Conservation (phyloP, 2,113 vertebrate species). For the Ahaetulla prasina region DNA sequence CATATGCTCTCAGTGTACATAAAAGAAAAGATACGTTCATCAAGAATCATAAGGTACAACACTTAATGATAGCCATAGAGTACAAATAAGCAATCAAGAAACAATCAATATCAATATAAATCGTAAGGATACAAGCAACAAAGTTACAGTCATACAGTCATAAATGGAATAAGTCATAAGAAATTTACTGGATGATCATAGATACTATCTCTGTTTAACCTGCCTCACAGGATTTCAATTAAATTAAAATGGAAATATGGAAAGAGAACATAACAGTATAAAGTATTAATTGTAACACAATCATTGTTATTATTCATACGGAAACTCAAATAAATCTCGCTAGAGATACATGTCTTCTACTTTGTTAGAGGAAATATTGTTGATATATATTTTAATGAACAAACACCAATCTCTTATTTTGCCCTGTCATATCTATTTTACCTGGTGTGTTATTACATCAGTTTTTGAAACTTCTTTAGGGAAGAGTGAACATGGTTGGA, state of each 20-base stretch:
- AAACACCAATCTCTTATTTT: rapidly evolving
- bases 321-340: not conserved
- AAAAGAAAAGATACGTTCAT: no score
- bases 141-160: no score
- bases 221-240: not conserved
- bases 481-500: constrained; percentile 54
- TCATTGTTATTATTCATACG: not conserved
- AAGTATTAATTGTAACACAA: not conserved
- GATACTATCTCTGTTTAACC: not conserved
- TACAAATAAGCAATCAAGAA: no score
- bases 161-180: no score
- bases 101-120: no score
- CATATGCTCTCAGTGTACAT: no score
- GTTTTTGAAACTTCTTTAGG: constrained; percentile 70
- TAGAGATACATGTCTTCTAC: not conserved
- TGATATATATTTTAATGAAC: not conserved
- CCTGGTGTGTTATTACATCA: constrained; percentile 70
- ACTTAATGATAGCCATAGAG: no score
- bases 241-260: not conserved
- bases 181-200: not conserved
- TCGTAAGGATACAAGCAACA: no score
- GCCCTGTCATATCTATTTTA: constrained; percentile 15
- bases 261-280: not conserved
- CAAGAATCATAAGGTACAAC: no score
- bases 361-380: not conserved